Percentiles rank a stretch among this genome's conserved stretches.
These are phyloP conservation scores for Anas bernieri DNA, from an alignment of 2,797 vertebrate species.

Conservation along the genomic window DNA sequence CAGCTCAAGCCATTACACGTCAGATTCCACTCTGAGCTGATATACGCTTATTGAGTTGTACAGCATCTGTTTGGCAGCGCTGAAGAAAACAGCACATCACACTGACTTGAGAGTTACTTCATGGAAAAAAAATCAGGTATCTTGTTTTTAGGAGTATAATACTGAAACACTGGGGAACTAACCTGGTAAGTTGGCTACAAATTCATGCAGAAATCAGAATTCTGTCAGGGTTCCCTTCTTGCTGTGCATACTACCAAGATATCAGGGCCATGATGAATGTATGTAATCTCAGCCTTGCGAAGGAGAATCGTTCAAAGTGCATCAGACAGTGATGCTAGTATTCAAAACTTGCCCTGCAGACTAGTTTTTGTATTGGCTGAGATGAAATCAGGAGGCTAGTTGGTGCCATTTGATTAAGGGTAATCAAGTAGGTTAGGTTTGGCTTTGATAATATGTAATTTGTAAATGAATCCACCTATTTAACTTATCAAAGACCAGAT, in stretches of 20 bases:
- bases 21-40: neutral
- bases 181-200: neutral
- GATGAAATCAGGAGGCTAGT: neutral
- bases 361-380: neutral
- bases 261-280: neutral
- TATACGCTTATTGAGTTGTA: fast-evolving
- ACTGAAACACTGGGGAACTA: neutral
- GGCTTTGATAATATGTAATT: neutral
- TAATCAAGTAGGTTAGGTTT: neutral
- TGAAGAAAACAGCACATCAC: neutral
- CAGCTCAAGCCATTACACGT: neutral
- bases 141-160: neutral
- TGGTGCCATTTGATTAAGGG: neutral
- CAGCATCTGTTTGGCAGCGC: neutral
- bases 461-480: neutral
- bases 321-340: neutral
- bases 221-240: neutral
- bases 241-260: neutral
- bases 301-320: neutral
- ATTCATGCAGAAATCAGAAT: neutral
- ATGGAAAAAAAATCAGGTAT: neutral
- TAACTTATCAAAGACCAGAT: neutral
- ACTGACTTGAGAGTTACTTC: neutral
- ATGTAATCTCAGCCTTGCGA: neutral
- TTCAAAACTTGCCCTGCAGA: neutral